phyloP scores from a whole-genome alignment of 2,888 invertebrate genomes.

The Tuta absoluta region DNA sequence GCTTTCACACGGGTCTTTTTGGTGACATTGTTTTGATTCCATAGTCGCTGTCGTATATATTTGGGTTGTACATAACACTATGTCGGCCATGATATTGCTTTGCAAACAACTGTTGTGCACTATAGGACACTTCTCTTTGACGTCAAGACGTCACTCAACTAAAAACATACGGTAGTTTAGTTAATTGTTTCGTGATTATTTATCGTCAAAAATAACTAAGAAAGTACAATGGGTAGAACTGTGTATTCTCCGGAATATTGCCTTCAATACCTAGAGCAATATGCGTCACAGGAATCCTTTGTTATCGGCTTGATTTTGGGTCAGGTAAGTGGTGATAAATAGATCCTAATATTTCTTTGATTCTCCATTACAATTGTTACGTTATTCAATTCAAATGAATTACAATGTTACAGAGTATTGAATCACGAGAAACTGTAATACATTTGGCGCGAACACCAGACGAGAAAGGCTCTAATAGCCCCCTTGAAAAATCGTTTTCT shows the following conservation, averaged over 20 bases:
- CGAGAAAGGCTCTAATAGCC: conserved; percentile 62
- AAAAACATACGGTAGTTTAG: conserved; percentile 19
- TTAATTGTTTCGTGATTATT: conserved; percentile 23
- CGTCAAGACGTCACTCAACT: not conserved
- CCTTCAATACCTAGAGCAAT: conserved; percentile 84
- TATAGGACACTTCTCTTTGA: no score
- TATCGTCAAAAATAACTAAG: conserved; percentile 8
- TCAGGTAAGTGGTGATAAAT: conserved; percentile 82
- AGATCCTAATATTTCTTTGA: not conserved
- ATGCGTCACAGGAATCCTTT: conserved; percentile 83
- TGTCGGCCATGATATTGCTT: no score
- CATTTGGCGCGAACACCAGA: conserved; percentile 90
- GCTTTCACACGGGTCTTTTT: no score
- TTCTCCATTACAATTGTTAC: no score
- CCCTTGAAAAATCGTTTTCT: conserved; percentile 58
- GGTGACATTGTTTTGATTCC: no score
- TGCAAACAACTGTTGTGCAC: no score
- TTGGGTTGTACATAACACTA: no score
- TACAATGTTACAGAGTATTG: conserved; percentile 75
- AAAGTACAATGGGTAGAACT: conserved; percentile 83
- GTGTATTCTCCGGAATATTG: conserved; percentile 86
- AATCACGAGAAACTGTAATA: conserved; percentile 87
- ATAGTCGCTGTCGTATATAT: no score
- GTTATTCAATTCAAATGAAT: not conserved
- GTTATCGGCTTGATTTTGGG: conserved; percentile 89